phyloP scores from a whole-genome alignment of 2,797 vertebrate species.

The Remorina albescens region DNA sequence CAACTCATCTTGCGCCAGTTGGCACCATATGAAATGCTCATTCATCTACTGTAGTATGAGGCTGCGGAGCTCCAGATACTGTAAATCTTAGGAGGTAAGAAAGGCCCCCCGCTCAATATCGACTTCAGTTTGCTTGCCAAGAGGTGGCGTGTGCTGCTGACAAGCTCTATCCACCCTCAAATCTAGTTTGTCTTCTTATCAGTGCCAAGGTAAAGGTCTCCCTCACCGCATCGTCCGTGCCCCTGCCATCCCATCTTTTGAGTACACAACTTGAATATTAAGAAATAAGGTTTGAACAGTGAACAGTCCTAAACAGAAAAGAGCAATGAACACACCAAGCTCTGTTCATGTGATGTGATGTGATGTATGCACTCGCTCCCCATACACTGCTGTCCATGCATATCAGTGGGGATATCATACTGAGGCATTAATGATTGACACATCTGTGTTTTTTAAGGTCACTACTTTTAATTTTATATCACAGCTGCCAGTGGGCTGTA shows the following conservation, averaged over 20 bases:
- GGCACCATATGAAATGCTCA: slow-evolving; percentile 77
- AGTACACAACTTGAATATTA: slow-evolving; percentile 52
- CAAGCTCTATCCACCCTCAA: slow-evolving; percentile 77
- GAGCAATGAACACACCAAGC: slow-evolving; percentile 22
- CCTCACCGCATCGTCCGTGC: slow-evolving; percentile 28
- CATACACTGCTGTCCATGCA: slow-evolving; percentile 8
- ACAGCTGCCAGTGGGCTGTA: slow-evolving; percentile 1
- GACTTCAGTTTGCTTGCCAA: slow-evolving; percentile 75
- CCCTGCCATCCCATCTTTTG: slow-evolving; percentile 33
- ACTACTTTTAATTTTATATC: neutral
- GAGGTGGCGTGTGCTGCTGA: slow-evolving; percentile 68
- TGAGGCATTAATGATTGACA: slow-evolving; percentile 11
- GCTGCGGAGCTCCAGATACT: slow-evolving; percentile 74
- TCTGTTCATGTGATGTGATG: slow-evolving; percentile 25
- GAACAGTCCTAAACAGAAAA: slow-evolving; percentile 22
- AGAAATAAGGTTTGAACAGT: slow-evolving; percentile 57
- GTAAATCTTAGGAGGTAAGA: slow-evolving; percentile 77
- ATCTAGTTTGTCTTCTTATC: slow-evolving; percentile 79
- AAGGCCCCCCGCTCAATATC: slow-evolving; percentile 65
- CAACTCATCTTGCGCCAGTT: slow-evolving; percentile 78
- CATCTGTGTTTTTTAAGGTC: slow-evolving; percentile 36
- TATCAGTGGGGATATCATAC: slow-evolving; percentile 14
- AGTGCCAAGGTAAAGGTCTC: slow-evolving; percentile 71
- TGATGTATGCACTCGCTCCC: slow-evolving; percentile 6
- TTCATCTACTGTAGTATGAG: slow-evolving; percentile 78